These are phyloP conservation scores for Drusus annulatus DNA, from an alignment of 1,140 invertebrate genomes.

Conservation along the genomic window DNA sequence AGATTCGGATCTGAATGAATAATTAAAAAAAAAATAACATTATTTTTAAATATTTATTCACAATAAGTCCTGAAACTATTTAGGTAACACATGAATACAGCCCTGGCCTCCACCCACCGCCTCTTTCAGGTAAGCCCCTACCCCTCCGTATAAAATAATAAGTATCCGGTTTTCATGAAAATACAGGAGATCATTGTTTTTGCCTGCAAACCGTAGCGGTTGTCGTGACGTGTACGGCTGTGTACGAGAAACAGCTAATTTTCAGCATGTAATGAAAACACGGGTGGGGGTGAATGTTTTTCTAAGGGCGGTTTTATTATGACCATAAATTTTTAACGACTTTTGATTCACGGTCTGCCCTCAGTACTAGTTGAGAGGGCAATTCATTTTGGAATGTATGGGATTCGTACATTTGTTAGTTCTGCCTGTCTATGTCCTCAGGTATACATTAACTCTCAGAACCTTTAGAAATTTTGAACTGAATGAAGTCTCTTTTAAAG, in stretches of 20 bases:
- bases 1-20: too few species aligned
- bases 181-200: slow-evolving; percentile 56
- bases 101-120: neutral
- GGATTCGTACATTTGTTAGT: too few species aligned
- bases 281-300: neutral
- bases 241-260: slow-evolving; percentile 39
- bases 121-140: slow-evolving; percentile 20
- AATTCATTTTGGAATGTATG: too few species aligned
- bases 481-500: too few species aligned
- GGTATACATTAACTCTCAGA: too few species aligned
- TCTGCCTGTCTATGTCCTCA: too few species aligned
- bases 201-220: slow-evolving; percentile 32
- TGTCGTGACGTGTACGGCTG: neutral
- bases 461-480: too few species aligned
- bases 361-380: too few species aligned
- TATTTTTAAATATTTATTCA: too few species aligned
- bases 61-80: too few species aligned
- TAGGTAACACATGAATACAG: neutral
- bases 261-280: slow-evolving; percentile 34
- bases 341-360: slow-evolving; percentile 14
- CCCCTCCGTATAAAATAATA: slow-evolving; percentile 55
- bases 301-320: slow-evolving; percentile 12
- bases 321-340: slow-evolving; percentile 14
- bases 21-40: too few species aligned
- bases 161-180: slow-evolving; percentile 54